A percentile compares a stretch with the other conserved stretches of the same genome.
Conservation (phyloP, 2,797 vertebrate genomes). For the Psittacula echo region DNA sequence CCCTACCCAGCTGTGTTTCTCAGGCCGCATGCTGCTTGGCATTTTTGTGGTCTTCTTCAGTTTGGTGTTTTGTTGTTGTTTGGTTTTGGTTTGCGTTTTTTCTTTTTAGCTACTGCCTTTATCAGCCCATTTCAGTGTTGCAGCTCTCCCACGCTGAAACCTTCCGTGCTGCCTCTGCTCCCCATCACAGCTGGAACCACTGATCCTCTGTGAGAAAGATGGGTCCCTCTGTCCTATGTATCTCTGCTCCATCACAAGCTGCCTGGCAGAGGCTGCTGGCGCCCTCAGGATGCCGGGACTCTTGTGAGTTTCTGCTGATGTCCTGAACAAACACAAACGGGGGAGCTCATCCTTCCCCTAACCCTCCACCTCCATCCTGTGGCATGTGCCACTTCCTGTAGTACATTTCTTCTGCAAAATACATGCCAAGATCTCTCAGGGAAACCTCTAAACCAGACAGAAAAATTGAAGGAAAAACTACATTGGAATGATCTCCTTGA, state of each 20-base stretch:
- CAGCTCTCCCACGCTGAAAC: neutral
- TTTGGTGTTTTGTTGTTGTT: neutral
- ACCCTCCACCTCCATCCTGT: neutral
- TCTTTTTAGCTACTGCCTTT: neutral
- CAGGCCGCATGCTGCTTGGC: neutral
- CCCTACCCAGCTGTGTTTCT: neutral
- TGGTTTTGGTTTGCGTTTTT: neutral
- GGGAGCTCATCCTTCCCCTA: neutral
- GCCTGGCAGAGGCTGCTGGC: too few relatives aligned
- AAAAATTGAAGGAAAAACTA: neutral
- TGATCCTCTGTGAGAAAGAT: neutral
- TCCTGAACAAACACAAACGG: neutral
- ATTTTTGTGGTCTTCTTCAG: neutral
- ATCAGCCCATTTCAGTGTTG: neutral
- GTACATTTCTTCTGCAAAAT: neutral
- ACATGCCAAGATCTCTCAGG: neutral
- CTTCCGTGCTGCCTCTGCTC: neutral
- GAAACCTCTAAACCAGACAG: neutral
- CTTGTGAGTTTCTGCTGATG: neutral
- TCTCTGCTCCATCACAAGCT: neutral
- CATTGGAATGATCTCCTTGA: neutral
- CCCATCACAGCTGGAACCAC: neutral
- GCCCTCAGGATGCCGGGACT: neutral
- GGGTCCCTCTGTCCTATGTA: accelerated
- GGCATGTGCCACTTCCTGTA: neutral